A percentile compares a stretch with the other conserved stretches of the same genome.
Conservation (phyloP, 2,888 invertebrate genomes). For the Ametastegia equiseti region DNA sequence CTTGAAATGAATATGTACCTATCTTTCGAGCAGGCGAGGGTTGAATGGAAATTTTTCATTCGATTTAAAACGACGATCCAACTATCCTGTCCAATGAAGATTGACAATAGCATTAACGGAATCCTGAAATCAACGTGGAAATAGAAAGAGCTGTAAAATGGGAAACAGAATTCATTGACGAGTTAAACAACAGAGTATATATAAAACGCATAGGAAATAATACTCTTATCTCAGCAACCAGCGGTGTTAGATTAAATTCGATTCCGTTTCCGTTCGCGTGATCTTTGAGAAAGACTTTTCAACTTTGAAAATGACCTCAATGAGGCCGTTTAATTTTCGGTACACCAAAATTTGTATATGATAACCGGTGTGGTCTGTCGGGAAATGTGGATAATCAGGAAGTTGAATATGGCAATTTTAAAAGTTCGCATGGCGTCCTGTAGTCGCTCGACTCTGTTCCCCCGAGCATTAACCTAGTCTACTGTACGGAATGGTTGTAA, state of each 20-base stretch:
- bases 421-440: conserved; percentile 18
- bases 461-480: conserved; percentile 5
- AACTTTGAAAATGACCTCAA: neutral
- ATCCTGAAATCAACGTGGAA: neutral
- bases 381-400: neutral
- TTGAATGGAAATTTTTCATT: conserved; percentile 31
- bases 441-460: neutral
- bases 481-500: conserved; percentile 37
- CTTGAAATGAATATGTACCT: neutral
- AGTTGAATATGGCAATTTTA: neutral
- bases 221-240: neutral
- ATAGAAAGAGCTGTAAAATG: neutral
- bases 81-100: conserved; percentile 1
- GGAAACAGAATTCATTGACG: neutral
- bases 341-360: neutral
- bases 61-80: conserved; percentile 14
- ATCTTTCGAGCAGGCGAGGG: neutral
- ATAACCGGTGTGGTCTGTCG: neutral
- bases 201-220: neutral
- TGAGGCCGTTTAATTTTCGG: neutral
- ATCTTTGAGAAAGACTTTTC: neutral
- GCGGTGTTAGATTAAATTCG: neutral
- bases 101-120: conserved; percentile 16
- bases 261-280: no score
- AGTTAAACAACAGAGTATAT: neutral